These are phyloP conservation scores for Nothoprocta perdicaria DNA, from an alignment of 2,113 vertebrate genomes.

Conservation along the genomic window DNA sequence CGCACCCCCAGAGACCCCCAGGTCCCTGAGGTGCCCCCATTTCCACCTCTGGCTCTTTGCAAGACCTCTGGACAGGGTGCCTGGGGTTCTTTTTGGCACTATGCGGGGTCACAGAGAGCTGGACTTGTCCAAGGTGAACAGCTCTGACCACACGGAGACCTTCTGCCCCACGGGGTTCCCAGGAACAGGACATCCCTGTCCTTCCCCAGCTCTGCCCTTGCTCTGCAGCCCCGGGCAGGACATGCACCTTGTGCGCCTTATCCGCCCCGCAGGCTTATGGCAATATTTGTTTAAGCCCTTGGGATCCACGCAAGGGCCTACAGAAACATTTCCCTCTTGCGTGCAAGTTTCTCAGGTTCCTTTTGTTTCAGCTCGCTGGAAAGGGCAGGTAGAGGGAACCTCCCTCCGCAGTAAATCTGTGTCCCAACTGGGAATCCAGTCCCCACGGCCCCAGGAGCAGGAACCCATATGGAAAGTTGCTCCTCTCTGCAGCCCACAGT, in stretches of 20 bases:
- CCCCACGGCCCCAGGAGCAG: too few relatives aligned
- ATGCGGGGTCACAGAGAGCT: accelerated
- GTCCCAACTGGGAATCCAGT: background rate
- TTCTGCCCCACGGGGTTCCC: background rate
- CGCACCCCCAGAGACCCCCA: accelerated
- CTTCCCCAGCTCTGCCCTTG: background rate
- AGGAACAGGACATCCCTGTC: background rate
- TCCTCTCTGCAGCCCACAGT: background rate
- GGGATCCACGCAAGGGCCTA: background rate
- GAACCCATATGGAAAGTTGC: background rate
- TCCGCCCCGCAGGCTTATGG: background rate
- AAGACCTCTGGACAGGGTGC: accelerated
- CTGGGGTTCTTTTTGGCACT: background rate
- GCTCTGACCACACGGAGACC: accelerated
- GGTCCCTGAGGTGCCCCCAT: accelerated
- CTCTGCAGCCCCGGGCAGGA: background rate
- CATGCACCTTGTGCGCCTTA: background rate
- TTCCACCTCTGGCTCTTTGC: background rate
- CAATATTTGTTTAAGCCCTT: background rate
- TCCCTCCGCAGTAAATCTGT: background rate
- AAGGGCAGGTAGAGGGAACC: background rate
- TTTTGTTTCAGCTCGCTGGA: background rate
- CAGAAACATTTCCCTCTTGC: background rate
- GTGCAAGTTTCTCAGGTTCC: background rate
- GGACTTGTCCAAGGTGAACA: accelerated